Conservation (phyloP, 2,113 vertebrate genomes). For the Oreocharis arfaki region DNA sequence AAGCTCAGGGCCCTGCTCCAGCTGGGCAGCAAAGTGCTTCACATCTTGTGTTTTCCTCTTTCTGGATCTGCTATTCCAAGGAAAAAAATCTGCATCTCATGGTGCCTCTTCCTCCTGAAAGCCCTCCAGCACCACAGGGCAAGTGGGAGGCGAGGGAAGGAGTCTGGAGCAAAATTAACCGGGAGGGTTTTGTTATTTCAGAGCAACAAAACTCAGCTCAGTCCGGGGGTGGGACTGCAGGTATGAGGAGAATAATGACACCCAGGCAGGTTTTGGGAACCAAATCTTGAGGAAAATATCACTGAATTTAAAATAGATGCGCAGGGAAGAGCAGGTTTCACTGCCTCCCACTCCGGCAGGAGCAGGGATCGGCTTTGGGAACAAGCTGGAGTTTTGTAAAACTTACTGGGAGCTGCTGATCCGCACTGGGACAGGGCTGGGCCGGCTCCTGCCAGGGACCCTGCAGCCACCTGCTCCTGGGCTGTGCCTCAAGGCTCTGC, state of each 20-base stretch:
- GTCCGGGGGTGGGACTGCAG: not conserved
- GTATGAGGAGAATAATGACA: not conserved
- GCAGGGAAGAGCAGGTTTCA: not conserved
- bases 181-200: not conserved
- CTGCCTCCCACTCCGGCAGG: not conserved
- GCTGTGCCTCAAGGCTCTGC: not conserved
- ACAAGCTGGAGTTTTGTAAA: rapidly evolving
- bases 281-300: not conserved
- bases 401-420: not conserved
- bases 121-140: not conserved
- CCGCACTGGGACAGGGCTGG: not conserved
- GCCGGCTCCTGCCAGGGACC: not conserved
- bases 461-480: not conserved
- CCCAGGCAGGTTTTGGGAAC: not conserved
- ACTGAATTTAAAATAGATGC: not conserved
- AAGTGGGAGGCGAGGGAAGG: not conserved
- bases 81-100: not conserved
- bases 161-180: not conserved
- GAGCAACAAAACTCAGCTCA: not conserved
- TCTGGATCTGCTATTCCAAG: not conserved
- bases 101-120: not conserved
- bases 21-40: not conserved
- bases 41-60: not conserved
- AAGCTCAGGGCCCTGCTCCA: not conserved
- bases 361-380: not conserved